Evolutionary conservation across 1,140 invertebrate genomes (phyloP), one percentile per base, ranked within the genome.

Genomic region (Ostrea edulis): DNA sequence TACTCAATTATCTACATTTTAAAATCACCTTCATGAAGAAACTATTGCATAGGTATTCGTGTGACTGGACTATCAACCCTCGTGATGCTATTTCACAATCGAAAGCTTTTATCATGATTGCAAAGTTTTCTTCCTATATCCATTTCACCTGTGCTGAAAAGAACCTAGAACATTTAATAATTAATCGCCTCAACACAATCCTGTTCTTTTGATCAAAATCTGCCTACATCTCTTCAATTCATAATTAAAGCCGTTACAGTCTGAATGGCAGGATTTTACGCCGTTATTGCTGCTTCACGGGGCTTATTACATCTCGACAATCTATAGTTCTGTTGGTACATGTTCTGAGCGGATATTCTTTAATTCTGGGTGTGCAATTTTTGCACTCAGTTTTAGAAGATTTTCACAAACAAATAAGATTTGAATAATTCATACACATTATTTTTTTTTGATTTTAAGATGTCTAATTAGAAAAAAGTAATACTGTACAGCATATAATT

Each of bases 131-230:
- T 35, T 77, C 65, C 29, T 77, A 77, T 77, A 44, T 77, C 68
- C 68, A 77, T 77, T 77, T 77, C 68, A 77, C 68, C 68, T 77
- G 68, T 77, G 14, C 68, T 25, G 68, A 9, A 14, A 77, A 77
- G 68, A 62, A 77, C 22, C 68, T 5, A 25, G 29, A 5, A 35
- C 25, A 77, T 77, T 77, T 77, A 77, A 77, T 77, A 14, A 77
- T 77, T 77, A 77, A 77, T 77, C 68, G 25, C 68, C 68, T 77
- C 25, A 35, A 62, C 11, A 29, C 68, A 35, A 77, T 77, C 68
- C 25, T 29, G 25, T 77, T 77, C 68, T 77, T 62, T 77, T 77
- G 68, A 77, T 77, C 68, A 77, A 77, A 77, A 77, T 77, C 68
- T 77, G 22, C 68, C 68, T 77, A 77, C 68, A 12, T 77, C 68